Base-by-base conservation (phyloP, 2,113 vertebrate species). In the Bujurquina vittata region DNA sequence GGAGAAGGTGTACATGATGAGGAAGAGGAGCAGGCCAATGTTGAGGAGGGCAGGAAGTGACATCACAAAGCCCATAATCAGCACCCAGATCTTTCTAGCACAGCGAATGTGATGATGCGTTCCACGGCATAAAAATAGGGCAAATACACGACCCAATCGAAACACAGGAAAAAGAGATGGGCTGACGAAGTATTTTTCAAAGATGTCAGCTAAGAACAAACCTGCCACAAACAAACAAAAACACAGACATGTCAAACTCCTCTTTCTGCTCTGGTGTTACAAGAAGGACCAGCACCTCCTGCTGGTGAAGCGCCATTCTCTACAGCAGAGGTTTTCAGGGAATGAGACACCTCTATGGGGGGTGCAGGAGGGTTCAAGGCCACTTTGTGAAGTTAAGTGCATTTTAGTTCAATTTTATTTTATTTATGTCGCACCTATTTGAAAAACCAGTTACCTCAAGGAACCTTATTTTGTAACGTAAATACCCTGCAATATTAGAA, bases 31-130 rank as follows among this genome's bases (percentile, higher is more conserved):
- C 18, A 78, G n/a, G 20, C 76, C 31, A 3, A 99, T 98, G 93
- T 99, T 99, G 93, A 98, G 97, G 20, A 99, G 95, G 62, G 97
- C 98, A 0, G 98, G 98, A 88, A 99, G 95, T 3, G 98, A 99
- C 97, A 97, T 97, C 96, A 98, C 95, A 54, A 99, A 94, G 20
- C 96, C 96, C 1, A 97, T 95, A 43, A 99, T 93, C 31, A 99
- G 94, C 0, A 95, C 98, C 54, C 96, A 94, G 90, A 98, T 97
- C 60, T 97, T 96, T 89, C 96, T 97, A 0, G 96, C 95, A 1
- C 94, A 96, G 0, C 94, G 95, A 84, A 97, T 96, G 59, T 97
- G 92, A 18, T 96, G 94, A 56, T 98, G 93, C 46, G 98, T 92
- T 0, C 97, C 96, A 3, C 59, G 26, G 26, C 26, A 26, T 2